Evolutionary conservation across 53 echinoderm and acorn worm species (phyloP), one percentile per base, ranked within the genome.

Genomic region (Stichopus horrens): DNA sequence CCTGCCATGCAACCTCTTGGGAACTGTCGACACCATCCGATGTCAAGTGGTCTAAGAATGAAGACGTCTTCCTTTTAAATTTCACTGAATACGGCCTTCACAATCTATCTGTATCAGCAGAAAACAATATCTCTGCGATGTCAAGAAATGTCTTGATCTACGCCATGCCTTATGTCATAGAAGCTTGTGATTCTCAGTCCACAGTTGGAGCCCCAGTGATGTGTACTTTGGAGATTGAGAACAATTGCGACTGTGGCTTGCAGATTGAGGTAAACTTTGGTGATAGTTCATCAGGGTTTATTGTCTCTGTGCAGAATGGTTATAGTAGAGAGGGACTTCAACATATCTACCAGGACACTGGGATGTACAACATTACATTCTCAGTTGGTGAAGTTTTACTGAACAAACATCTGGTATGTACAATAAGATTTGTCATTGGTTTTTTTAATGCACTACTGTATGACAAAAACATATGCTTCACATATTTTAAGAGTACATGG

Each of bases 311-410:
- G 14, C n/a, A 37, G 37, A 37, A 52, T 5, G 79, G 79, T 18
- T 16, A 79, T 8, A 79, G 18, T 79, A 13, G 4, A 8, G 18
- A 54, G 53, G 52, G 54, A 8, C 6, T 53, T 8, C 53, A 79
- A 19, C 54, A 79, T 79, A 79, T 53, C 53, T 79, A 53, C 54
- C 10, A 53, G 55, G 14, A 55, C 8, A 55, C 16, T 52, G 79
- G 79, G 55, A 79, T 11, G 55, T 79, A 79, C n/a, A 79, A 55
- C 20, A 55, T 79, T 52, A 79, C 79, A n/a, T 9, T 79, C n/a
- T 14, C n/a, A n/a, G 8, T 54, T 55, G 56, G 56, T 79, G 54
- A 55, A 13, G 16, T 11, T 14, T 19, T 7, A 5, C 55, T 11
- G 6, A 53, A 19, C 18, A 79, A n/a, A 79, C 9, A 53, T 19